Base-by-base conservation (phyloP, 2,888 invertebrate species). In the Trypoxylon attenuatum region DNA sequence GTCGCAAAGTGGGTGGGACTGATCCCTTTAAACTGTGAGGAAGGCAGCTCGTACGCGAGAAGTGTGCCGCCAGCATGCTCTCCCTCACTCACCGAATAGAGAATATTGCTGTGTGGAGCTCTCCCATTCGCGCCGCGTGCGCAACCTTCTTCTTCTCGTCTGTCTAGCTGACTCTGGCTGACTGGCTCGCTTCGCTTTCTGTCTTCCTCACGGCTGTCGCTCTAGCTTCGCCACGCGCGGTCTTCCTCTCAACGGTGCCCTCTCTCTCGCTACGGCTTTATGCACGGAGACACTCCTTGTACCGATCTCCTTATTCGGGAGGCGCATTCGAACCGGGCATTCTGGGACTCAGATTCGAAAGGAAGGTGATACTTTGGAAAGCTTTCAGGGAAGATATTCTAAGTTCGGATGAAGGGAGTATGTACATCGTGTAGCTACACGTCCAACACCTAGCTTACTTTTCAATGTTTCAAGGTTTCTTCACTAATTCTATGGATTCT, bases 1-100 rank as follows among this genome's bases (percentile, higher is more conserved):
- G 77, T 77, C 77, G 77, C 74, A 57, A 68, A 66, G 74, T 71
- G 68, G 77, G 69, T 62, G 75, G 76, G 75, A 74, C 76, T 74
- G 77, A 77, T 76, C 77, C 75, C 66, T 77, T 74, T 74, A 77
- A 76, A 77, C 68, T 53, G 68, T 69, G 68, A 68, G 73, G 70
- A 73, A 63, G 33, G n/a, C 33, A 33, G 13, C 41, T 52, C 60
- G 42, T 46, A 43, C 54, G 45, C 50, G 42, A 46, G 23, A 42
- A 58, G 63, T 38, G 62, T 38, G 62, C 52, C 72, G 60, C 56
- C n/a, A n/a, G n/a, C n/a, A n/a, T n/a, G 63, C 54, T 25, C 54
- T 52, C 41, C 29, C 60, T 27, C 29, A 21, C 59, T 25, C 45
- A 13, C 6, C 47, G 47, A 46, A 57, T 38, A 42, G 56, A 56